A percentile compares a stretch with the other conserved stretches of the same genome.
These are phyloP conservation scores for Bursaphelenchus okinawaensis DNA, from an alignment of 2,888 invertebrate species.

Conservation along the genomic window DNA sequence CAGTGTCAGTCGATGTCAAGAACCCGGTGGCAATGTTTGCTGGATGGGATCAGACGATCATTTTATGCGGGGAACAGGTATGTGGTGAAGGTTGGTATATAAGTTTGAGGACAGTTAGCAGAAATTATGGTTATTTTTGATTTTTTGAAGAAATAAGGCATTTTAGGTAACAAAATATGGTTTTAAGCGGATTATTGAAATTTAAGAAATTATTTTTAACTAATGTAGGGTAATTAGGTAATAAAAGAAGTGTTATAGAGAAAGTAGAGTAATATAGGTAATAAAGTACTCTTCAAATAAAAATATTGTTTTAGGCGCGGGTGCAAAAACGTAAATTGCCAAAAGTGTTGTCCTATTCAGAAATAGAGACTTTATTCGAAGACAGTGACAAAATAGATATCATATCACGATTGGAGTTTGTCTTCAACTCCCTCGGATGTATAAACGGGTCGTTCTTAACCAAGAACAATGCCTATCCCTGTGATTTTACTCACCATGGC, in stretches of 20 bases:
- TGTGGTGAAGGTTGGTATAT: no score
- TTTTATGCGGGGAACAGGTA: constrained; percentile 26
- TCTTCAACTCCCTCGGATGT: constrained; percentile 78
- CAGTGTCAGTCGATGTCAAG: constrained; percentile 28
- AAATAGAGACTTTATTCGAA: constrained; percentile 20
- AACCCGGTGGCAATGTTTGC: constrained; percentile 56
- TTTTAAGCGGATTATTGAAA: no score
- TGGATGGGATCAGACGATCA: constrained; percentile 60
- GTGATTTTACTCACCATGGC: constrained; percentile 69
- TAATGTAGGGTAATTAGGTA: no score
- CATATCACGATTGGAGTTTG: constrained; percentile 72
- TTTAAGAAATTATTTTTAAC: neutral
- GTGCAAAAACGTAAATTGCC: constrained; percentile 26
- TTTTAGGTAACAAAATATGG: no score
- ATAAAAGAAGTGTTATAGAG: no score
- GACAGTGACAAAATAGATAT: constrained; percentile 38
- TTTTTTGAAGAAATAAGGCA: no score
- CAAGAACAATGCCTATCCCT: constrained; percentile 33
- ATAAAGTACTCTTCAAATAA: no score
- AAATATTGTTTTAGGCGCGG: neutral
- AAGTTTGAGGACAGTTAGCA: no score
- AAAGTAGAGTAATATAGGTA: no score
- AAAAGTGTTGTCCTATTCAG: constrained; percentile 12
- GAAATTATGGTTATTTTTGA: no score
- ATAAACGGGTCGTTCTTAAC: constrained; percentile 79